Evolutionary conservation across 2,888 invertebrate species (phyloP).

Genomic region (Megaustenia siamemsis): DNA sequence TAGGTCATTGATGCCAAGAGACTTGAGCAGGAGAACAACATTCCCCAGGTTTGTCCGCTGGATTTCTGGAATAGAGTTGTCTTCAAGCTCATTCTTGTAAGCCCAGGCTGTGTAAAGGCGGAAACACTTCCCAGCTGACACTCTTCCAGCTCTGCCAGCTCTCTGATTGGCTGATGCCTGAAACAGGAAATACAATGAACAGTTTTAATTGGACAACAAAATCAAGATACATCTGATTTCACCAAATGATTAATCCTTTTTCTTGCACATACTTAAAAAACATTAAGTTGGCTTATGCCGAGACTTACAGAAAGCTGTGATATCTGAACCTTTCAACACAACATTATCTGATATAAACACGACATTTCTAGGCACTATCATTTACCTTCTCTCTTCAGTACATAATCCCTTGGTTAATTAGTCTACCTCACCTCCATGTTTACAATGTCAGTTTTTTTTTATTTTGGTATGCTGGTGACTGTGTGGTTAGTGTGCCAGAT

Average conservation of each 20-base stretch:
- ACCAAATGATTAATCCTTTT: not conserved
- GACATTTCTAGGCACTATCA: no score
- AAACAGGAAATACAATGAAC: not conserved
- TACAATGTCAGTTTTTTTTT: no score
- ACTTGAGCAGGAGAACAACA: conserved; percentile 95
- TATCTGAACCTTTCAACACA: no score
- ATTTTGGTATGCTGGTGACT: no score
- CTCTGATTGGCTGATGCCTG: conserved; percentile 94
- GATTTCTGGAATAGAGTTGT: conserved; percentile 98
- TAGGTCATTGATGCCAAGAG: conserved; percentile 93
- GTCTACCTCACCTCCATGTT: no score
- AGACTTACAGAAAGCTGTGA: no score
- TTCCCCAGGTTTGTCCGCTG: conserved; percentile 98
- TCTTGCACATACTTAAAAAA: no score
- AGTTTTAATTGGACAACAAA: not conserved
- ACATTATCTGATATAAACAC: no score
- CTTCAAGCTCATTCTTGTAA: conserved; percentile 98
- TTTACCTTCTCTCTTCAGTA: no score
- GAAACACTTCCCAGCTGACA: conserved; percentile 97
- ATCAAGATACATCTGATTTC: not conserved
- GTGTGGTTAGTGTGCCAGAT: no score
- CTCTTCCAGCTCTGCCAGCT: conserved; percentile 96
- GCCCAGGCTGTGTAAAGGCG: conserved; percentile 99
- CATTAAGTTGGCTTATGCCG: no score
- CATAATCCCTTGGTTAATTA: no score